Percentiles rank a stretch among this genome's conserved stretches.
Conservation (phyloP, 2,888 invertebrate genomes). For the Corythucha ciliata region DNA sequence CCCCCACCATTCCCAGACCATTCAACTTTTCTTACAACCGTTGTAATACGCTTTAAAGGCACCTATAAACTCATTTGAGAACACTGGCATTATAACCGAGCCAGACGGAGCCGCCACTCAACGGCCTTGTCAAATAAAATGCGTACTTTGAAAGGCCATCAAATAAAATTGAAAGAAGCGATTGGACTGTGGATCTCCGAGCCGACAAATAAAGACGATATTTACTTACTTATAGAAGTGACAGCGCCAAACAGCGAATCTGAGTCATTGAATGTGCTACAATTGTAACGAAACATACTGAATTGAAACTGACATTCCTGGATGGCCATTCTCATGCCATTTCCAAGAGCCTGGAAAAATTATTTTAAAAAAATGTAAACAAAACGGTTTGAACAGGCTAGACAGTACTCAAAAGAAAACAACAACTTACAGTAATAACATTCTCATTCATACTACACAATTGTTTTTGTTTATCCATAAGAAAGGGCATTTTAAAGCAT, state of each 20-base stretch:
- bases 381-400: not conserved
- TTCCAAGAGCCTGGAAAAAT: constrained; percentile 59
- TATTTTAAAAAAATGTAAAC: not conserved
- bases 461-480: constrained; percentile 64
- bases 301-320: constrained; percentile 89
- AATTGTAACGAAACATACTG: constrained; percentile 79
- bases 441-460: constrained; percentile 61
- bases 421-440: constrained; percentile 45
- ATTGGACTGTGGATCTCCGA: no score
- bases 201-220: no score
- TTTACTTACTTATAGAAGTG: constrained; percentile 68
- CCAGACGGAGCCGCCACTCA: no score
- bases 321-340: constrained; percentile 73
- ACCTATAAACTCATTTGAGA: no score
- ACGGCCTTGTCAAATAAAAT: no score
- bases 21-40: no score
- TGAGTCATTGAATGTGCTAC: constrained; percentile 66
- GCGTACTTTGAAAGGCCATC: no score
- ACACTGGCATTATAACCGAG: no score
- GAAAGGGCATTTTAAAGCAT: constrained; percentile 59
- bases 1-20: no score
- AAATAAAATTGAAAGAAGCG: no score
- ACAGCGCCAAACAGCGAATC: constrained; percentile 77
- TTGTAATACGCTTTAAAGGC: no score
- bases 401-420: not conserved